These are phyloP conservation scores for Lepeophtheirus salmonis DNA, from an alignment of 1,140 invertebrate species.

Conservation along the genomic window DNA sequence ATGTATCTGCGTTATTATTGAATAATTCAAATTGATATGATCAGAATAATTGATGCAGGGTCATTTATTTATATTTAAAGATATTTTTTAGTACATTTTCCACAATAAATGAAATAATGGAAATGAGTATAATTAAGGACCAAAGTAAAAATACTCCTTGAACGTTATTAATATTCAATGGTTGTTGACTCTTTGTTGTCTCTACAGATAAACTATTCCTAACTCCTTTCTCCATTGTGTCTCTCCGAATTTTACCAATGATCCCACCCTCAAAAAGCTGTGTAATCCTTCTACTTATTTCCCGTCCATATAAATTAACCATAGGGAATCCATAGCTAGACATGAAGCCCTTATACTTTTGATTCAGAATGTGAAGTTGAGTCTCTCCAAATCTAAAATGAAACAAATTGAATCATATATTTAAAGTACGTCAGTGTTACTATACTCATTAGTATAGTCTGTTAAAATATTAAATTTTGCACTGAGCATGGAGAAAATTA, in stretches of 20 bases:
- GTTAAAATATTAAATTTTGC: not conserved
- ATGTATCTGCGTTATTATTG: too few species aligned
- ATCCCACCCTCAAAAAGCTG: not conserved
- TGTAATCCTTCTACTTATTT: not conserved
- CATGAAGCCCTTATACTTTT: not conserved
- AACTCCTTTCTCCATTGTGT: not conserved
- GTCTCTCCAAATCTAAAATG: not conserved
- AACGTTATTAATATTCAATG: not conserved
- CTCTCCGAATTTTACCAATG: not conserved
- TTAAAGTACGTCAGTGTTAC: not conserved
- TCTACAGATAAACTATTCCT: not conserved
- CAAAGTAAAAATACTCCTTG: not conserved
- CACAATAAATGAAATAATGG: too few species aligned
- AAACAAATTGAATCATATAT: not conserved
- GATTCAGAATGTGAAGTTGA: not conserved
- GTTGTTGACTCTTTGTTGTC: not conserved
- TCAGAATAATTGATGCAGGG: too few species aligned
- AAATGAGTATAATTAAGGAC: not conserved
- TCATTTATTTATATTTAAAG: too few species aligned
- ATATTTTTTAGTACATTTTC: too few species aligned
- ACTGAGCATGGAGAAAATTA: not conserved
- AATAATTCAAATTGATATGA: too few species aligned
- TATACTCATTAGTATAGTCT: not conserved
- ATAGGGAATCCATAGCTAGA: not conserved
- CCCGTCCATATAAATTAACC: not conserved